These are phyloP conservation scores for Lepas anatifera DNA, from an alignment of 2,888 invertebrate species.

Conservation along the genomic window DNA sequence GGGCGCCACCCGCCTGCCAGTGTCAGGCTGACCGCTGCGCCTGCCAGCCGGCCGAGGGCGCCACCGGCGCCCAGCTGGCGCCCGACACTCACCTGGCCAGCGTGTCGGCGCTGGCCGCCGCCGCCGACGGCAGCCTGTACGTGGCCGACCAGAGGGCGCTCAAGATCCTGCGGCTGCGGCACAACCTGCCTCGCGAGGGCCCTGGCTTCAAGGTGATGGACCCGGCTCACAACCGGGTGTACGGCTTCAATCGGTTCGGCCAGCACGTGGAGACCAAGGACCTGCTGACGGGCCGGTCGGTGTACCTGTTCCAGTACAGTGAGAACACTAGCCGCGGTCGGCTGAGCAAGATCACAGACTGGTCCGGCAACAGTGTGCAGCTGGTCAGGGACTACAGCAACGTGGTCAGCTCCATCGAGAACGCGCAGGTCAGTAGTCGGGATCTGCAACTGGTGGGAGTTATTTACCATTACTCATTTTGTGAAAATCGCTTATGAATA, in stretches of 20 bases:
- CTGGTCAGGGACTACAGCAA: constrained; percentile 84
- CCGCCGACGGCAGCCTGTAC: constrained; percentile 91
- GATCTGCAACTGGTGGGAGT: no score
- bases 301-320: constrained; percentile 92
- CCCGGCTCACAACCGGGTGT: constrained; percentile 84
- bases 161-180: constrained; percentile 29
- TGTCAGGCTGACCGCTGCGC: constrained; percentile 29
- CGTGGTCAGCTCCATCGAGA: constrained; percentile 82
- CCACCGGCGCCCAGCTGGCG: constrained; percentile 27
- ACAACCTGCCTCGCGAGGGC: constrained; percentile 25
- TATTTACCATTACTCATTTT: no score
- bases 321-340: constrained; percentile 56
- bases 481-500: no score
- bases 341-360: constrained; percentile 62
- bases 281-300: constrained; percentile 82
- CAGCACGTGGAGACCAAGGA: constrained; percentile 93
- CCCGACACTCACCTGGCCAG: constrained; percentile 35
- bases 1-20: constrained; percentile 32
- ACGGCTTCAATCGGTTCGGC: constrained; percentile 86
- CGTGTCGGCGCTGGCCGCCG: constrained; percentile 65
- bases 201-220: constrained; percentile 37
- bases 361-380: constrained; percentile 83
- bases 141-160: constrained; percentile 72
- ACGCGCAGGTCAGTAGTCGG: constrained; percentile 62
- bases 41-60: constrained; percentile 17